These are phyloP conservation scores for Eumerus sabulonum DNA, from an alignment of 2,888 invertebrate genomes.

Conservation along the genomic window DNA sequence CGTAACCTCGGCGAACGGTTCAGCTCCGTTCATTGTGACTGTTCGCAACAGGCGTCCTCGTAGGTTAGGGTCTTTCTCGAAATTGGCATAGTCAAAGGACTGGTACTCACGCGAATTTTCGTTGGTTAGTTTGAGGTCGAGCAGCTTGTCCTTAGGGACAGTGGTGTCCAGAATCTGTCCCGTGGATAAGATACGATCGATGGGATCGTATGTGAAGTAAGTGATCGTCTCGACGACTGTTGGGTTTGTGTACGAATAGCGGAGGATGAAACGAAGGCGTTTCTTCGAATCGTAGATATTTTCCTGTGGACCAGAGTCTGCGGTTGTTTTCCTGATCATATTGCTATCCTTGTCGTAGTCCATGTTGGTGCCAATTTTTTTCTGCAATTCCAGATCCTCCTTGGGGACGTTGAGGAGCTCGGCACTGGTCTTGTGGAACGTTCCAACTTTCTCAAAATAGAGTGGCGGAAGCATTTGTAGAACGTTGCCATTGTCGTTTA, in stretches of 20 bases:
- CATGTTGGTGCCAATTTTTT: conserved; percentile 16
- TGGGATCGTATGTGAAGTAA: conserved; percentile 36
- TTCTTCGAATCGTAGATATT: conserved; percentile 16
- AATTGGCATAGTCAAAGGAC: conserved; percentile 21
- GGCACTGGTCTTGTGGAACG: conserved; percentile 17
- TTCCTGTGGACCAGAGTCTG: conserved; percentile 27
- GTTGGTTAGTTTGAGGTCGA: background rate
- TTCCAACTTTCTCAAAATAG: conserved; percentile 59
- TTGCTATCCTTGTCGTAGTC: conserved; percentile 31
- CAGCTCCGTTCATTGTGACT: conserved; percentile 31
- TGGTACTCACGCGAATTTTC: conserved; percentile 19
- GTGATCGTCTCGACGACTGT: conserved; percentile 9
- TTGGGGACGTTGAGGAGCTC: background rate
- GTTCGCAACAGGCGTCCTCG: conserved; percentile 30
- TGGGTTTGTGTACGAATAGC: conserved; percentile 19
- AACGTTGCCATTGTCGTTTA: conserved; percentile 42
- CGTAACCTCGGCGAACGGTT: conserved; percentile 28
- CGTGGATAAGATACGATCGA: conserved; percentile 7
- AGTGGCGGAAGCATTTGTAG: conserved; percentile 65
- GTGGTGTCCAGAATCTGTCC: conserved; percentile 13
- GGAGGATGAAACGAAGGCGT: conserved; percentile 16
- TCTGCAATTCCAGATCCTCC: conserved; percentile 18
- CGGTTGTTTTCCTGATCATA: conserved; percentile 27
- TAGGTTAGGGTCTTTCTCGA: conserved; percentile 31
- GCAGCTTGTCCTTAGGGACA: conserved; percentile 11